Percentiles rank a stretch among this genome's conserved stretches.
These are phyloP conservation scores for Microtus montanus DNA, from an alignment of 2,113 vertebrate species.

Conservation along the genomic window DNA sequence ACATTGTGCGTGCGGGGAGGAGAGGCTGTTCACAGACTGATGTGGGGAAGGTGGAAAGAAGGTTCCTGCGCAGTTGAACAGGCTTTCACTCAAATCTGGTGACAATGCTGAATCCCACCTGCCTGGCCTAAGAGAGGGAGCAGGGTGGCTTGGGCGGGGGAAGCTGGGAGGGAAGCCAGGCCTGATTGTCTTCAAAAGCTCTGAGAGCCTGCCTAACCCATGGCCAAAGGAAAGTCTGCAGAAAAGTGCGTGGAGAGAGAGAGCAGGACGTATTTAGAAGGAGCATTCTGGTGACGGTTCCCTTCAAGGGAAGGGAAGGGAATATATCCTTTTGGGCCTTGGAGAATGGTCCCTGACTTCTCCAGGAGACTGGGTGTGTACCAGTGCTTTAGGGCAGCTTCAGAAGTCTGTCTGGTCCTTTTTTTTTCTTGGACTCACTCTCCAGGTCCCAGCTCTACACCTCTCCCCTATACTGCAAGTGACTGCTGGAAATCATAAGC, in stretches of 20 bases:
- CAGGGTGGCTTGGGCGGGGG: background rate
- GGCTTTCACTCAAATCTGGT: conserved; percentile 10
- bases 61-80: background rate
- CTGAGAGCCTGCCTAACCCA: background rate
- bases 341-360: background rate
- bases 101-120: background rate
- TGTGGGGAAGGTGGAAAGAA: background rate
- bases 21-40: background rate
- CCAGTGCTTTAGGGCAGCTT: background rate
- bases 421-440: background rate
- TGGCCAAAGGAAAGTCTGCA: background rate
- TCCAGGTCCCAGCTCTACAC: background rate
- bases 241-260: background rate
- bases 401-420: background rate
- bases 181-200: background rate
- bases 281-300: background rate
- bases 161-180: background rate
- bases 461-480: background rate
- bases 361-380: background rate
- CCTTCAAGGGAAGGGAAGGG: background rate
- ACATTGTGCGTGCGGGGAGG: background rate
- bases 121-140: background rate
- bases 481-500: conserved; percentile 23
- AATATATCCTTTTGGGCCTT: background rate
- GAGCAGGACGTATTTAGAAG: background rate